Evolutionary conservation across 1,140 invertebrate species (phyloP).

Genomic region (Trissolcus basalis): DNA sequence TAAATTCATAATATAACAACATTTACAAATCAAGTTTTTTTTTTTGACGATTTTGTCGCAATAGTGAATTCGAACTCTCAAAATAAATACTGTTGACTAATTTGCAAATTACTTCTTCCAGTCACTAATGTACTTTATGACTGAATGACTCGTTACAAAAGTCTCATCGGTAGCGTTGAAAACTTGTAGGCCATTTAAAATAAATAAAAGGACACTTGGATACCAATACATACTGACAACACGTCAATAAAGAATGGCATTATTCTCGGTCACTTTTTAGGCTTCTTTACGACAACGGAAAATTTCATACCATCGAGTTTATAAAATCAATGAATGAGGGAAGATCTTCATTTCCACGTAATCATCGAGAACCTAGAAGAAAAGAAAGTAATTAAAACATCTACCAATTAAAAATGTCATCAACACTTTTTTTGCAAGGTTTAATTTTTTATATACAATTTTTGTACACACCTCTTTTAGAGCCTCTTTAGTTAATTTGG

Average conservation of each 20-base stretch:
- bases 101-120: no score
- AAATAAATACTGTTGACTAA: no score
- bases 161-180: background rate
- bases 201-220: slow-evolving; percentile 33
- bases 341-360: slow-evolving; percentile 84
- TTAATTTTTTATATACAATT: slow-evolving; percentile 11
- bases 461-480: slow-evolving; percentile 78
- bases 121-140: no score
- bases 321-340: slow-evolving; percentile 78
- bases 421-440: background rate
- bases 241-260: slow-evolving; percentile 33
- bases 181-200: slow-evolving; percentile 22
- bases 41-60: no score
- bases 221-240: slow-evolving; percentile 21
- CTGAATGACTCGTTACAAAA: no score
- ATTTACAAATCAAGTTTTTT: no score
- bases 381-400: slow-evolving; percentile 4
- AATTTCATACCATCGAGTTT: slow-evolving; percentile 22
- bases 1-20: no score
- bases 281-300: slow-evolving; percentile 27
- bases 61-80: no score
- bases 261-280: slow-evolving; percentile 37
- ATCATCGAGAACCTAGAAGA: slow-evolving; percentile 81
- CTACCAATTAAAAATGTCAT: background rate
- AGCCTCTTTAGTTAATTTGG: slow-evolving; percentile 79